Evolutionary conservation across 2,797 vertebrate species (phyloP), one percentile per base, ranked within the genome.

Genomic region (Gobionotothen gibberifrons): DNA sequence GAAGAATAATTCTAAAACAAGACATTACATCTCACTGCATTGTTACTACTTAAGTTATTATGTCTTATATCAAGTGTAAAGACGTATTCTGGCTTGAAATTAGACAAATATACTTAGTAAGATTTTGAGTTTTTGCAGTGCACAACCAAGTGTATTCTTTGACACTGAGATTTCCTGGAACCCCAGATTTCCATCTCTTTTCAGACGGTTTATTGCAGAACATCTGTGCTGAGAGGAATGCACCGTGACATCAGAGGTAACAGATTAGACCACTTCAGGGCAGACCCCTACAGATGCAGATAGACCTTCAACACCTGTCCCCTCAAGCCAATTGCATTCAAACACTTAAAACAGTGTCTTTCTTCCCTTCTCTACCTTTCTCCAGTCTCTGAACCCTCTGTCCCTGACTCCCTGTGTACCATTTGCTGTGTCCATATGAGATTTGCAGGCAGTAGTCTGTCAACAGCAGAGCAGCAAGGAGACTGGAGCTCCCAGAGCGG

Each of bases 351-450:
- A 2, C 51, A 46, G 54, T 69, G 66, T 69, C 53, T 52, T 58
- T 68, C 47, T 32, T 44, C 59, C 55, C 64, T 22, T 58, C 48
- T 62, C 72, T 69, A 60, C 79, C 66, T 72, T 59, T 72, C 77
- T 80, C 67, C 67, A 61, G 65, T 86, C 81, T 83, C 79, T 69
- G 67, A 79, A 73, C 60, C 78, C 79, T 80, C 70, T 74, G 81
- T 88, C 78, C 65, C 78, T 53, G 59, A 81, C 66, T 87, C 84
- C 81, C 86, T 79, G 78, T 90, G 84, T 91, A 88, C 87, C 86
- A 86, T 93, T 87, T 82, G 75, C 84, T 86, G 88, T 90, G 91
- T 92, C 86, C 88, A 88, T 90, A 92, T 92, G 90, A 92, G 92
- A 92, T 92, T 89, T 91, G 87, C 90, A 87, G 83, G 82, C 87